phyloP scores from a whole-genome alignment of 2,113 vertebrate genomes.

The Neolamprologus tretocephalus region DNA sequence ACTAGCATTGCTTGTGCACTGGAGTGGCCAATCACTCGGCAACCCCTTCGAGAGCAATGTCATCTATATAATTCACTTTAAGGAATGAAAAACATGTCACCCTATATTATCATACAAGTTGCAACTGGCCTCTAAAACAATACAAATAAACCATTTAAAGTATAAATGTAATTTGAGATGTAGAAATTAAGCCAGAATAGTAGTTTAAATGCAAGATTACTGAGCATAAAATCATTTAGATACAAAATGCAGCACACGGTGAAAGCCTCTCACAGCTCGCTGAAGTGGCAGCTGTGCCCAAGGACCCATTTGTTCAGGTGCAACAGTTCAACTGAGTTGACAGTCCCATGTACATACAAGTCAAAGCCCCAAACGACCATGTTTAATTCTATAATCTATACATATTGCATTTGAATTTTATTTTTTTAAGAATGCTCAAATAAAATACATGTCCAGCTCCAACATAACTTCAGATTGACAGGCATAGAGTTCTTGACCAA shows the following conservation, averaged over 20 bases:
- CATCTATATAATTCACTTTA: background rate
- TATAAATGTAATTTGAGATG: background rate
- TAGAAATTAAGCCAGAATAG: background rate
- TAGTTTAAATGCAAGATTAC: background rate
- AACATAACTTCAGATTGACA: background rate
- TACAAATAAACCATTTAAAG: background rate
- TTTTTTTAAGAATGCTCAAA: background rate
- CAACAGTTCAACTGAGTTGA: background rate
- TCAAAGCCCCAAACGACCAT: background rate
- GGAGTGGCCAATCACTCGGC: background rate
- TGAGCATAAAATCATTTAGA: background rate
- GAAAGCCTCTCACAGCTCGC: background rate
- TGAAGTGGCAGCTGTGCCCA: background rate
- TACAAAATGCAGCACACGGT: background rate
- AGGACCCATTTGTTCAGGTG: background rate
- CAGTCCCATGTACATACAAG: background rate
- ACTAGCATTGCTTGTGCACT: background rate
- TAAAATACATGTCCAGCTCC: background rate
- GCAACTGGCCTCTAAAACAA: background rate
- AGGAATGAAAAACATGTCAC: background rate
- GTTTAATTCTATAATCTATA: background rate
- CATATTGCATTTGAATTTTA: background rate
- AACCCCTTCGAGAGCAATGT: background rate
- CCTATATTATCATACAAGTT: background rate
- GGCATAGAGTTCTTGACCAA: background rate